Percentiles rank a stretch among this genome's conserved stretches.
Evolutionary conservation across 2,888 invertebrate genomes (phyloP).

Genomic region (Tanytarsus gracilentus): DNA sequence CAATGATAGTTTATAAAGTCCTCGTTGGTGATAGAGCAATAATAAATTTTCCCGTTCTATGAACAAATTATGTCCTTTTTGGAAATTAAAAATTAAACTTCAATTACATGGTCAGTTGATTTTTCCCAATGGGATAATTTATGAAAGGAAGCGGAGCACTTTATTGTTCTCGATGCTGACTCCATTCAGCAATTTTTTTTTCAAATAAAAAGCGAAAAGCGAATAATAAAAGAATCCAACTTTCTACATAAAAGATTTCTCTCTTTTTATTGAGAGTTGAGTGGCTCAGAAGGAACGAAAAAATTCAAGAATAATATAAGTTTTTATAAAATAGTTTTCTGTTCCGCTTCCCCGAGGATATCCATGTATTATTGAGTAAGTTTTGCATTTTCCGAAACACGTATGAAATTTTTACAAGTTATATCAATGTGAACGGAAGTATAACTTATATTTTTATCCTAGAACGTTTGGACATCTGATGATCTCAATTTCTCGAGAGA

Average conservation of each 20-base stretch:
- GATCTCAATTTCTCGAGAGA: neutral
- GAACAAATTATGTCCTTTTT: too few species aligned
- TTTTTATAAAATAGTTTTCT: conserved; percentile 17
- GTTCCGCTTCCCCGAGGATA: conserved; percentile 6
- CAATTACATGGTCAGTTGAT: conserved; percentile 27
- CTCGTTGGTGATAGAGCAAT: conserved; percentile 12
- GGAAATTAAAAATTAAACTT: conserved; percentile 11
- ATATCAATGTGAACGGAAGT: conserved; percentile 3
- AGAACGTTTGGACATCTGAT: conserved; percentile 21
- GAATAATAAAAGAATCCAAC: conserved; percentile 15
- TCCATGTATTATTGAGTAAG: conserved; percentile 23
- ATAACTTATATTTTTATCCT: conserved; percentile 5
- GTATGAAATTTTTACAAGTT: conserved; percentile 10
- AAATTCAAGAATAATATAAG: neutral
- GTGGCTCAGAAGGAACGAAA: conserved; percentile 1
- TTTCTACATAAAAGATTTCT: conserved; percentile 23
- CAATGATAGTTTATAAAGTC: too few species aligned
- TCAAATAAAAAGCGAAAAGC: neutral
- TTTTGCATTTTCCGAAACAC: conserved; percentile 17
- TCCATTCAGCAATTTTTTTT: neutral
- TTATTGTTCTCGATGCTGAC: conserved; percentile 16
- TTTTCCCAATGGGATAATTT: conserved; percentile 22
- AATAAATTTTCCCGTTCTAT: neutral
- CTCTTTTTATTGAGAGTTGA: conserved; percentile 1
- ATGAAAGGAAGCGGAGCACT: conserved; percentile 3